These are phyloP conservation scores for Cyprinodon diabolis DNA, from an alignment of 2,797 vertebrate species.

Conservation along the genomic window DNA sequence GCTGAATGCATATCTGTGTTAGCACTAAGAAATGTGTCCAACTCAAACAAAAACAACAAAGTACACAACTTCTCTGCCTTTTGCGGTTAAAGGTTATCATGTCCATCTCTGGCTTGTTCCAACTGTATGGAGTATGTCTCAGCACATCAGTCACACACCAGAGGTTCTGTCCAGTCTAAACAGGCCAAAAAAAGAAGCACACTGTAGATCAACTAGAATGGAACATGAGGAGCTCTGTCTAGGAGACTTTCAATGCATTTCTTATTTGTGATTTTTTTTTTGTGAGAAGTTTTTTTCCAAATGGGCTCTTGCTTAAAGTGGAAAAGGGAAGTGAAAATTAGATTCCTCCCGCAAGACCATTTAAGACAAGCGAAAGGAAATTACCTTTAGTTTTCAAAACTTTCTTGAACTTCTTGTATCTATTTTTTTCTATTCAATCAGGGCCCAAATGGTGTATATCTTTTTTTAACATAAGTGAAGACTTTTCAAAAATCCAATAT, in stretches of 20 bases:
- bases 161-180: slow-evolving; percentile 24
- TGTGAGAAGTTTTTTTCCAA: slow-evolving; percentile 1
- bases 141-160: slow-evolving; percentile 50
- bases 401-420: background rate
- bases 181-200: slow-evolving; percentile 31
- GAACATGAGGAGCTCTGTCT: background rate
- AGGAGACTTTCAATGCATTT: slow-evolving; percentile 4
- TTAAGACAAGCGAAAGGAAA: background rate
- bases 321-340: slow-evolving; percentile 28
- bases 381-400: background rate
- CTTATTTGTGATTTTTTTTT: slow-evolving; percentile 5
- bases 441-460: slow-evolving; percentile 8
- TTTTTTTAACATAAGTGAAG: background rate
- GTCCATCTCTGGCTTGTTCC: slow-evolving; percentile 55
- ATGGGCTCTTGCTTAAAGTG: background rate
- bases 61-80: slow-evolving; percentile 18
- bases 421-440: background rate
- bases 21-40: slow-evolving; percentile 26
- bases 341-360: background rate
- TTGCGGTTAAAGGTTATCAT: slow-evolving; percentile 56
- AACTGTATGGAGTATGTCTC: slow-evolving; percentile 52
- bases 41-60: slow-evolving; percentile 39
- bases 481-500: slow-evolving; percentile 11
- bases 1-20: slow-evolving; percentile 29
- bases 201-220: slow-evolving; percentile 31